Percentiles rank a stretch among this genome's conserved stretches.
Evolutionary conservation across 2,797 vertebrate genomes (phyloP).

Genomic region (Phyllotis vaccarum): DNA sequence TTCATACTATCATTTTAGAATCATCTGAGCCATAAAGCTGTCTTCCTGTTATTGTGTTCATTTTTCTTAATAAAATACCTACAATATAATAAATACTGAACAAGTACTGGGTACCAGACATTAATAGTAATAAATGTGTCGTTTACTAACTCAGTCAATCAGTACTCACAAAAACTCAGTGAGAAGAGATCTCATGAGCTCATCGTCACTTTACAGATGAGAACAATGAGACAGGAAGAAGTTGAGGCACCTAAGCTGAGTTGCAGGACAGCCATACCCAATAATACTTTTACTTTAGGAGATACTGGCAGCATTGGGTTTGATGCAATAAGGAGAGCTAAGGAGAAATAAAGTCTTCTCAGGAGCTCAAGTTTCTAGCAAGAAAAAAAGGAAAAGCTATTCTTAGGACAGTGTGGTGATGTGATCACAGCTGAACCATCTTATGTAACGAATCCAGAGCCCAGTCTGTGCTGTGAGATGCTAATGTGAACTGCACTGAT

Average conservation of each 20-base stretch:
- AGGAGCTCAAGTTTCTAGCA: background rate
- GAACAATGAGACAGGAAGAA: background rate
- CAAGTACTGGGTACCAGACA: background rate
- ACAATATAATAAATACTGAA: slow-evolving; percentile 7
- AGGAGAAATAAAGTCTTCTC: background rate
- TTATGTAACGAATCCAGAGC: background rate
- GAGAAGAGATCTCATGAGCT: background rate
- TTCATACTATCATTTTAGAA: background rate
- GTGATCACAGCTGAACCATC: background rate
- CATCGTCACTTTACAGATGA: slow-evolving; percentile 1
- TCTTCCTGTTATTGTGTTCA: background rate
- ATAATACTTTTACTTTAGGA: slow-evolving; percentile 22
- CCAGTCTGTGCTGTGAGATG: background rate
- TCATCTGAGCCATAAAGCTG: background rate
- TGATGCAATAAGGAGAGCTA: background rate
- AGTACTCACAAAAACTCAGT: background rate
- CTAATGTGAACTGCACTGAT: background rate
- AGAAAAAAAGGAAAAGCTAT: background rate
- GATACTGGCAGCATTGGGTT: background rate
- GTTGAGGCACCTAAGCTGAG: background rate
- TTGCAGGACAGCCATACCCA: background rate
- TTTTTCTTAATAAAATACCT: background rate
- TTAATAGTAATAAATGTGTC: background rate
- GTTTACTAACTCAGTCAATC: background rate
- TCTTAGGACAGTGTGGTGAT: background rate